Evolutionary conservation across 2,113 vertebrate genomes (phyloP).

Genomic region (Tragulus kanchil): DNA sequence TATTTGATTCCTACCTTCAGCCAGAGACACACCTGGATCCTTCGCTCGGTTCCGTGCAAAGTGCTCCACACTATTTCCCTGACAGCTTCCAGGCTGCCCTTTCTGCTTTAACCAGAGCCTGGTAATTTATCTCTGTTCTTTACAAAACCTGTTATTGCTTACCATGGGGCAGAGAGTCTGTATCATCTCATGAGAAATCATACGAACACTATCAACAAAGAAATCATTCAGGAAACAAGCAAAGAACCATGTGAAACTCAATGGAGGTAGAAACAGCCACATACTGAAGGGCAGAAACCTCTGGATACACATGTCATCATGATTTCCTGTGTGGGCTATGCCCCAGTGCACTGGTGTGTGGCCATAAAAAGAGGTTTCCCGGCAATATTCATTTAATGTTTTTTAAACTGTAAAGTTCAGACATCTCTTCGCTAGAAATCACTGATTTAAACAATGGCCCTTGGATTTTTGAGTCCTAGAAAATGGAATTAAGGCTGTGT

Average conservation of each 20-base stretch:
- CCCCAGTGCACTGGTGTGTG: not conserved
- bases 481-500: slow-evolving; percentile 30
- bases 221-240: slow-evolving; percentile 22
- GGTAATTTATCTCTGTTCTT: slow-evolving; percentile 87
- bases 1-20: slow-evolving; percentile 89
- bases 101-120: slow-evolving; percentile 90
- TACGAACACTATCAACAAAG: not conserved
- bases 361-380: slow-evolving; percentile 21
- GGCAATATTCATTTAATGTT: not conserved
- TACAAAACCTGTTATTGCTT: not conserved
- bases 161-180: not conserved
- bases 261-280: not conserved
- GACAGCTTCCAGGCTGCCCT: slow-evolving; percentile 87
- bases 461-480: slow-evolving; percentile 36
- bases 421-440: not conserved
- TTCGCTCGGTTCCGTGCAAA: slow-evolving; percentile 77
- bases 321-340: not conserved
- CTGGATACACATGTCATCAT: not conserved
- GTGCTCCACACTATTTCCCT: slow-evolving; percentile 83
- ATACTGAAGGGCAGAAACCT: not conserved
- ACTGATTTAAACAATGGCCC: not conserved
- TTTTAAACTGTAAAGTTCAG: not conserved
- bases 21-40: slow-evolving; percentile 81
- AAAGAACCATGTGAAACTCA: slow-evolving; percentile 44
- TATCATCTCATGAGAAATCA: slow-evolving; percentile 27